Conservation (phyloP, 2,888 invertebrate genomes). For the Tortrix viridana region DNA sequence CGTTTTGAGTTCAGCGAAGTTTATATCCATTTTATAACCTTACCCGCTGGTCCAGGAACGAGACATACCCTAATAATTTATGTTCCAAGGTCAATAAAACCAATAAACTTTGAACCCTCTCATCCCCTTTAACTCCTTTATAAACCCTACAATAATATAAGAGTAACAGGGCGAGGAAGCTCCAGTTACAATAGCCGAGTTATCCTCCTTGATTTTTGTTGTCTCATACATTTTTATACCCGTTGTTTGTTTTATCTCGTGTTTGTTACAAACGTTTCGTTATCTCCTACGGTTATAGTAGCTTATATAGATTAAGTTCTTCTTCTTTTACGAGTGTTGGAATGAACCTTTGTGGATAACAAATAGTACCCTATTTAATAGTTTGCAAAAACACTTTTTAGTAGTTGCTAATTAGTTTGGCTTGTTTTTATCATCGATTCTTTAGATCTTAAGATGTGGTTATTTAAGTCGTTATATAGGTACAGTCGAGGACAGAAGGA, state of each 20-base stretch:
- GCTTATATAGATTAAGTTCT: slow-evolving; percentile 10
- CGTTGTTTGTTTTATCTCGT: slow-evolving; percentile 37
- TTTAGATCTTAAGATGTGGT: no score
- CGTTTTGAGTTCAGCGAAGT: slow-evolving; percentile 40
- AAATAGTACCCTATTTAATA: slow-evolving; percentile 6
- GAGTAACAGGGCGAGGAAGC: neutral
- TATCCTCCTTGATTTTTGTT: slow-evolving; percentile 34
- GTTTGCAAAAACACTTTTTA: slow-evolving; percentile 3
- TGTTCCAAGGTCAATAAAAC: slow-evolving; percentile 49
- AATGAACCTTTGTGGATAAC: slow-evolving; percentile 23
- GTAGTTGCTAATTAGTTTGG: neutral
- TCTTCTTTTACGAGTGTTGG: slow-evolving; percentile 23
- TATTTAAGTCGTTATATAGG: no score
- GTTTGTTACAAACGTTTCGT: slow-evolving; percentile 30
- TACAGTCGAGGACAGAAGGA: no score
- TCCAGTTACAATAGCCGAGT: slow-evolving; percentile 11
- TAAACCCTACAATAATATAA: neutral
- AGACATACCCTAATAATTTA: slow-evolving; percentile 51
- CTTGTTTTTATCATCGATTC: no score
- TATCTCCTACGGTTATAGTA: slow-evolving; percentile 25
- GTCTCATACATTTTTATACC: slow-evolving; percentile 36
- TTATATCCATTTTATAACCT: slow-evolving; percentile 50
- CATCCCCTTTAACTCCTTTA: neutral
- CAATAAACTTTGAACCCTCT: slow-evolving; percentile 30
- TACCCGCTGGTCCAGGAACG: slow-evolving; percentile 54